Evolutionary conservation across 92 coral and sea anemone genomes (phyloP), one percentile per base, ranked within the genome.

Genomic region (Phenganax marumi): DNA sequence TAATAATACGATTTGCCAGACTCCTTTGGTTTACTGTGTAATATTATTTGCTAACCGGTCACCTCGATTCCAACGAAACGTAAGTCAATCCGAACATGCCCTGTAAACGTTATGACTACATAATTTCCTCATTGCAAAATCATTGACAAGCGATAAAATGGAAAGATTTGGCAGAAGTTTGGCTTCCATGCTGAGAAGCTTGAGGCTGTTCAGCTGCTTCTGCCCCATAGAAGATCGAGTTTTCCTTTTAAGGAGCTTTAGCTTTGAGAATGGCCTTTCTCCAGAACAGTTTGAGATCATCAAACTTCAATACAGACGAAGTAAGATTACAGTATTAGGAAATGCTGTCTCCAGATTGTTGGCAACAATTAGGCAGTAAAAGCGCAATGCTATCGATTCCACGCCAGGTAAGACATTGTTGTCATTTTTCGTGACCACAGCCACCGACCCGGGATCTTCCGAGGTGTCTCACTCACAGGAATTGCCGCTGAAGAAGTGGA

Each of bases 201-300:
- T 22, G 24, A 60, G 66, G 24, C 66, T 60, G 66, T 60, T 60
- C 66, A 60, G 74, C 48, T 49, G 49, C 50, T 68, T 46, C 74
- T 68, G 74, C 74, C 74, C 74, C 74, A 68, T 68, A 48, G 3
- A 68, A 68, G 49, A 68, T 68, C 74, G 74, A 68, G 22, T 23
- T 68, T 68, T 49, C 10, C 49, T 25, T 8, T 68, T 68, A 26
- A n/a, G 14, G 74, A 25, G 49, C 43, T 33, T 33, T 33, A 33
- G 43, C 43, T 33, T 33, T 5, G 5, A 33, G 43, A 33, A 33
- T 2, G 43, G 43, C 43, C 43, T 33, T 33, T 33, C 43, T 5
- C 43, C 43, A 66, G 46, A 19, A 66, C 46, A 16, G 24, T 47
- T 8, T 19, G 11, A 10, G 18, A 66, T 66, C 73, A 66, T 66